Percentiles rank a stretch among this genome's conserved stretches.
Evolutionary conservation across 2,797 vertebrate species (phyloP).

Genomic region (Artibeus jamaicensis): DNA sequence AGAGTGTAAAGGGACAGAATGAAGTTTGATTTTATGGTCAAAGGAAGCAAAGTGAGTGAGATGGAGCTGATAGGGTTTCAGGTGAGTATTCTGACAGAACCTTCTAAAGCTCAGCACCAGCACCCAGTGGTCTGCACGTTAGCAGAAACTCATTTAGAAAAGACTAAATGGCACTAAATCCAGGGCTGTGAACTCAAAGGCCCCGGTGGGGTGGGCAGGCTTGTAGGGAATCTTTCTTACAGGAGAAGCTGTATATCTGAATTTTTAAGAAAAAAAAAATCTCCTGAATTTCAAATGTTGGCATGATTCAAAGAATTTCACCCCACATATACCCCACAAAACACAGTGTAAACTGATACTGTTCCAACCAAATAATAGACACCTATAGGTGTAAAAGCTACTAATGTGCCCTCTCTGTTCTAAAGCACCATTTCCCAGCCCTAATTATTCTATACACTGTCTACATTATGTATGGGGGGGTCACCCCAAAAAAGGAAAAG

Average conservation of each 20-base stretch:
- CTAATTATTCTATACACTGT: not conserved
- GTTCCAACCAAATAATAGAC: not conserved
- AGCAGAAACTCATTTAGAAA: not conserved
- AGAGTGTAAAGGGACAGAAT: not conserved
- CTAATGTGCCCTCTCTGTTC: not conserved
- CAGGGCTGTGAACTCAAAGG: not conserved
- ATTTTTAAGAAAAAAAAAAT: not conserved
- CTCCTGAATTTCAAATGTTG: not conserved
- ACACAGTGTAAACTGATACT: not conserved
- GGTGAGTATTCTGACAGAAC: not conserved
- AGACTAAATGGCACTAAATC: not conserved
- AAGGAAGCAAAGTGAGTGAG: not conserved
- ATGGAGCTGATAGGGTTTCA: not conserved
- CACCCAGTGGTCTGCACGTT: not conserved
- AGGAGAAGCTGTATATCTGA: not conserved
- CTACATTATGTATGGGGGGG: not conserved
- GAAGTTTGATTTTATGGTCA: not conserved
- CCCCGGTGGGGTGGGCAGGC: not conserved
- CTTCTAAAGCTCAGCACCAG: not conserved
- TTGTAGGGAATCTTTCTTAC: not conserved
- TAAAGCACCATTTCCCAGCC: not conserved
- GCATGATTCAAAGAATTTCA: not conserved
- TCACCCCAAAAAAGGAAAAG: not conserved
- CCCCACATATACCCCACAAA: not conserved
- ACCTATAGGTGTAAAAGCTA: not conserved